A percentile compares a stretch with the other conserved stretches of the same genome.
phyloP scores from a whole-genome alignment of 1,140 invertebrate genomes.

The Solenopsis fugax region DNA sequence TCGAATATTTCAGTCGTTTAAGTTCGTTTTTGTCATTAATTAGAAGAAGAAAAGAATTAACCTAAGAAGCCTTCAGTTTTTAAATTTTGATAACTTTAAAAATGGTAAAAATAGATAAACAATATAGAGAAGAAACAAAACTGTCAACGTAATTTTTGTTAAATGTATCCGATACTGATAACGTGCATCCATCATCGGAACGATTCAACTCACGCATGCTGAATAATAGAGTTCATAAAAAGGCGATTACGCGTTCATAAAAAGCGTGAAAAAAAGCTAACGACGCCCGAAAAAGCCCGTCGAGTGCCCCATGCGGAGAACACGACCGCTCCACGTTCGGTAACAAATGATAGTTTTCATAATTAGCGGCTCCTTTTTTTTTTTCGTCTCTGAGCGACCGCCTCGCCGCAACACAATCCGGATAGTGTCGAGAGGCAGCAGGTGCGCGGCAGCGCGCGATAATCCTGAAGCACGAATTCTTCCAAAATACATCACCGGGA shows the following conservation, averaged over 20 bases:
- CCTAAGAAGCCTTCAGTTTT: too few species aligned
- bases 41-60: too few species aligned
- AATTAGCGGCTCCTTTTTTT: slow-evolving; percentile 68
- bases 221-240: slow-evolving; percentile 48
- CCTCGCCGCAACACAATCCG: slow-evolving; percentile 27
- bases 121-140: too few species aligned
- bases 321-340: slow-evolving; percentile 40
- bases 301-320: slow-evolving; percentile 36
- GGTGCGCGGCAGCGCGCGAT: slow-evolving; percentile 15
- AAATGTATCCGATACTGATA: slow-evolving; percentile 10
- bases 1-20: too few species aligned
- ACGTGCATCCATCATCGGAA: slow-evolving; percentile 13
- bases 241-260: slow-evolving; percentile 35
- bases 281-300: slow-evolving; percentile 30
- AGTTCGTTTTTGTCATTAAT: too few species aligned
- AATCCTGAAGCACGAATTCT: slow-evolving; percentile 23
- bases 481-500: background rate
- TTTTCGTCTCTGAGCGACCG: slow-evolving; percentile 32
- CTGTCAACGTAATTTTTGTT: slow-evolving; percentile 5
- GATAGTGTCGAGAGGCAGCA: slow-evolving; percentile 36
- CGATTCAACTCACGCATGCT: background rate
- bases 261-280: slow-evolving; percentile 41
- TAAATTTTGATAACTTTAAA: background rate
- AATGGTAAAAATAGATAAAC: background rate
- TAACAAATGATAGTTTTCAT: slow-evolving; percentile 71